Base-by-base conservation (phyloP, 53 echinoderm and acorn worm genomes). In the Crossaster papposus region DNA sequence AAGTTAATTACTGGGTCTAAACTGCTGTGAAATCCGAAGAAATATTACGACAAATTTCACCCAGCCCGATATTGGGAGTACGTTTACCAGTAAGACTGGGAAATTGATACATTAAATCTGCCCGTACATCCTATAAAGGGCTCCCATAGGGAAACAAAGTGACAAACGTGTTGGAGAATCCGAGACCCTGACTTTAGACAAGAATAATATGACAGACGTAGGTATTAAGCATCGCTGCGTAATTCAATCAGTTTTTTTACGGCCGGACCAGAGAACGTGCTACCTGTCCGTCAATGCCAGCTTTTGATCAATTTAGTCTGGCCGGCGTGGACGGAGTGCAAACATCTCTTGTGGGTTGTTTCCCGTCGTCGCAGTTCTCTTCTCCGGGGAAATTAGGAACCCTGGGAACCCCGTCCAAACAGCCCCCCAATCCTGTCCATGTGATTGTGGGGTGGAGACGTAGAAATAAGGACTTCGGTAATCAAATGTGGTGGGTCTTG, bases 291-390 rank as follows among this genome's bases (percentile, higher is more conserved):
- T 85, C 73, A 51, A 53, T 85, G 30, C 85, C 10, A 72, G 85
- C 72, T 85, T 72, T 72, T 85, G 72, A 85, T 53, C 85, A 85
- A 73, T 85, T 85, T 71, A 85, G 52, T 31, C 73, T 73, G 85
- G 50, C 72, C 72, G 72, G 18, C 9, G 44, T 44, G 44, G n/a
- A 44, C 44, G 5, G 44, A 82, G 82, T 38, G 82, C 82, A 65
- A 82, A 82, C 65, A 82, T 36, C 23, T 44, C 51, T n/a, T 18
- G 78, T 38, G 53, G 72, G 64, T 36, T 64, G 72, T 29, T 72
- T 50, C 44, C 33, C 72, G 29, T 52, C 32, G 83, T 70, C 70
- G 70, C 68, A 28, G 70, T 70, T 51, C 50, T 11, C 13, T 15
- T 70, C 83, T 38, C 83, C 30, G 70, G 70, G 83, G 83, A 70